A percentile compares a stretch with the other conserved stretches of the same genome.
phyloP scores from a whole-genome alignment of 2,797 vertebrate species.

The Cercopithecus petaurista region DNA sequence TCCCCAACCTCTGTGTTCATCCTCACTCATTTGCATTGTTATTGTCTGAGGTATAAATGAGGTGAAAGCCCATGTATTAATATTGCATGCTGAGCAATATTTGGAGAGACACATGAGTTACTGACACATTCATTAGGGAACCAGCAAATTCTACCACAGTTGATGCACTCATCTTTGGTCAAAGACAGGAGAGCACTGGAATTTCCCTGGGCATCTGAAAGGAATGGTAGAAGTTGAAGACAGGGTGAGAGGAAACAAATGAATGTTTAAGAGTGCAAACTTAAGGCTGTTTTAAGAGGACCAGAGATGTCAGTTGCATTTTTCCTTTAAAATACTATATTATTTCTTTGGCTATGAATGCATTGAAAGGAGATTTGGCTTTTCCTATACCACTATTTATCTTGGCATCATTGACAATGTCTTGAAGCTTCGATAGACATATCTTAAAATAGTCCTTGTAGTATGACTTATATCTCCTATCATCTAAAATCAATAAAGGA shows the following conservation, averaged over 20 bases:
- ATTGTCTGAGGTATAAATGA: neutral
- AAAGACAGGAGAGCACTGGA: neutral
- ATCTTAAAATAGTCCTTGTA: neutral
- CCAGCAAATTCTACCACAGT: neutral
- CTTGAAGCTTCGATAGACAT: neutral
- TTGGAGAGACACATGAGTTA: slow-evolving; percentile 58
- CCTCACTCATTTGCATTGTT: slow-evolving; percentile 18
- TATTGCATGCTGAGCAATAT: slow-evolving; percentile 68
- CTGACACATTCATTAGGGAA: slow-evolving; percentile 4
- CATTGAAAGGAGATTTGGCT: neutral
- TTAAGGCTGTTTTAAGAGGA: neutral
- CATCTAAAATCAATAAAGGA: slow-evolving; percentile 19
- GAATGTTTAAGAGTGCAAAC: neutral
- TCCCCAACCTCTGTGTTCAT: neutral
- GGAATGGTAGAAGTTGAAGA: neutral
- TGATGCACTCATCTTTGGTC: neutral
- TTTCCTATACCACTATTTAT: neutral
- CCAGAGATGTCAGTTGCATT: neutral
- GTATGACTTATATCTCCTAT: neutral
- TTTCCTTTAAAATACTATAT: neutral
- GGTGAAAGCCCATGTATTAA: neutral
- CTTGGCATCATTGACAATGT: neutral
- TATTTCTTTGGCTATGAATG: neutral
- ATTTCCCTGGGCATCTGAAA: slow-evolving; percentile 61
- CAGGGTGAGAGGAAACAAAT: neutral